Base-by-base conservation (phyloP, 2,113 vertebrate genomes). In the Phyllostomus hastatus region DNA sequence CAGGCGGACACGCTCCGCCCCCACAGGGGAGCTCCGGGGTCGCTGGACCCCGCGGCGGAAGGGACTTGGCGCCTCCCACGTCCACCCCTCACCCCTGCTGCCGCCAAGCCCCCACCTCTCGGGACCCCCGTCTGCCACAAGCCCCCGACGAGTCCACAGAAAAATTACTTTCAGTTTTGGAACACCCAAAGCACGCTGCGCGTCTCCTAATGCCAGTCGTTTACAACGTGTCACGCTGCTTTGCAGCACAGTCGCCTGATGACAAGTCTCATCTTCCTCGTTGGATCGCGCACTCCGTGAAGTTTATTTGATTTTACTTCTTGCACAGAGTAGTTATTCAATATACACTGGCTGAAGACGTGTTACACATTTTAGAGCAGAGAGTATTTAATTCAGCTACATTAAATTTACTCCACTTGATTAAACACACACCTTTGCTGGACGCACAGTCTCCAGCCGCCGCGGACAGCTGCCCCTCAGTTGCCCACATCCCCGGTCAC, bases 311-410 rank as follows among this genome's bases (percentile, higher is more conserved):
- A 28, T n/a, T 94, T 85, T 78, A 17, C 48, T 82, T 43, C 33
- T 84, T 79, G 16, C 69, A 61, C 14, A 75, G 54, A 76, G 41
- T 64, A 75, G 46, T 86, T 52, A 52, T 16, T 94, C 33, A 73
- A 22, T 67, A 81, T 26, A 69, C 19, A 64, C 31, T 28, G 31
- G 67, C n/a, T 82, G 35, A 92, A 90, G 26, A 79, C 24, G 48
- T 66, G 26, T 96, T 92, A 31, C 61, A 24, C 69, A 72, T 46
- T 69, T 52, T 76, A 86, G 52, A 50, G n/a, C 15, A 67, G 33
- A 31, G 7, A 85, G 46, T 33, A 67, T 86, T 82, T 78, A 86
- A 90, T 82, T 72, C 50, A 90, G 67, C 43, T 83, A 86, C 66
- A 83, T 38, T 67, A 41, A 50, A 41, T 54, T 82, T 38, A n/a